phyloP scores from a whole-genome alignment of 1,140 invertebrate species.

The Drosophila sp. region DNA sequence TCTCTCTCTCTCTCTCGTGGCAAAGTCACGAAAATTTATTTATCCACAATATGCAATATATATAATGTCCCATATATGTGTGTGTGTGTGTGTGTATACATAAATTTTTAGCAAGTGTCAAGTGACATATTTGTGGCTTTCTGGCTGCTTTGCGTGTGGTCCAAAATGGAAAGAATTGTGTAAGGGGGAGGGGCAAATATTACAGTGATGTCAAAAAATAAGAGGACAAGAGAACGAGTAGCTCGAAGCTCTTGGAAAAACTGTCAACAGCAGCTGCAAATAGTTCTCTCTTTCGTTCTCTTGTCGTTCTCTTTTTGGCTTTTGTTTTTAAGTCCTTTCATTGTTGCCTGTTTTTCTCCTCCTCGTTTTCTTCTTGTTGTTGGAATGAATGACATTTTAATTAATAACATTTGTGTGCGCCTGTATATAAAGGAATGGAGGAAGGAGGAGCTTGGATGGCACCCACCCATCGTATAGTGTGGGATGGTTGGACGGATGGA shows the following conservation, averaged over 20 bases:
- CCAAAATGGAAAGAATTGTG: background rate
- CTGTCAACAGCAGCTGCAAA: slow-evolving; percentile 71
- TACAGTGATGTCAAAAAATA: slow-evolving; percentile 24
- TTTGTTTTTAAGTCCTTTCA: slow-evolving; percentile 52
- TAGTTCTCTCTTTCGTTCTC: slow-evolving; percentile 10
- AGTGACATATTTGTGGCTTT: slow-evolving; percentile 79
- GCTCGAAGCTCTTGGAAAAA: slow-evolving; percentile 43
- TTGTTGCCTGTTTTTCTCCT: slow-evolving; percentile 28
- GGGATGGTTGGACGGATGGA: background rate
- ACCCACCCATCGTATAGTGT: background rate
- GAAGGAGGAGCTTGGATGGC: no score
- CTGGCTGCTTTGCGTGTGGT: slow-evolving; percentile 24
- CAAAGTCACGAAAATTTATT: slow-evolving; percentile 51
- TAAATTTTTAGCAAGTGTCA: slow-evolving; percentile 69
- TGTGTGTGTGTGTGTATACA: background rate
- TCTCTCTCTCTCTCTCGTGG: background rate
- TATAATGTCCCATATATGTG: background rate
- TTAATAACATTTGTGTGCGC: slow-evolving; percentile 80
- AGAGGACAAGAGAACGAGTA: slow-evolving; percentile 22
- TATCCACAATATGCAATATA: slow-evolving; percentile 46
- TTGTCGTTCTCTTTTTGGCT: slow-evolving; percentile 1
- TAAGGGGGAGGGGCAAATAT: background rate
- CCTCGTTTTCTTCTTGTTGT: slow-evolving; percentile 38
- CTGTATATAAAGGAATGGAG: slow-evolving; percentile 3
- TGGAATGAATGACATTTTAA: slow-evolving; percentile 80